These are phyloP conservation scores for Neomonachus schauinslandi DNA, from an alignment of 2,113 vertebrate species.

Conservation along the genomic window DNA sequence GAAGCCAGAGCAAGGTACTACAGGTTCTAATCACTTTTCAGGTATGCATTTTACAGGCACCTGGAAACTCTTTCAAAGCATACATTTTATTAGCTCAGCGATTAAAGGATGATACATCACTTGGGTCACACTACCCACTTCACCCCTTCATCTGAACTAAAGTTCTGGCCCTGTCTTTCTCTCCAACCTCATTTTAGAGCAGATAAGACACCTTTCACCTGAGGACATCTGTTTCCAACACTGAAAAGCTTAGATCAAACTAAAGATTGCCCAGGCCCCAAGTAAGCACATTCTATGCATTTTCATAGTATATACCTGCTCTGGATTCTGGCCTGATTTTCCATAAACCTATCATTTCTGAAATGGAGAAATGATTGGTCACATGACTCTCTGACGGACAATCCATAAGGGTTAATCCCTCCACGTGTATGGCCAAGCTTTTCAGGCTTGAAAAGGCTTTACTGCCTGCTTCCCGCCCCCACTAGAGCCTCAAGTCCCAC, in stretches of 20 bases:
- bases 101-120: background rate
- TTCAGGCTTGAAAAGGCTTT: background rate
- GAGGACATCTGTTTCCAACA: constrained; percentile 44
- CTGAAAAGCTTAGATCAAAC: constrained; percentile 11
- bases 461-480: background rate
- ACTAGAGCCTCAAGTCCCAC: background rate
- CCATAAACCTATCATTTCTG: background rate
- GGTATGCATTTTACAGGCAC: background rate
- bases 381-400: background rate
- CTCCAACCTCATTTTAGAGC: constrained; percentile 16
- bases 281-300: background rate
- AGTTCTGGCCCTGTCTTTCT: background rate
- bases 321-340: constrained; percentile 4
- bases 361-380: background rate
- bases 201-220: background rate
- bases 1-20: background rate
- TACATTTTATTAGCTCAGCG: background rate
- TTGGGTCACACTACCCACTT: background rate
- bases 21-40: constrained; percentile 14
- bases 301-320: background rate
- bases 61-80: background rate
- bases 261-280: background rate
- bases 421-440: background rate
- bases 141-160: background rate
- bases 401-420: background rate